Conservation (phyloP, 2,797 vertebrate genomes). For the Sparidentex hasta region DNA sequence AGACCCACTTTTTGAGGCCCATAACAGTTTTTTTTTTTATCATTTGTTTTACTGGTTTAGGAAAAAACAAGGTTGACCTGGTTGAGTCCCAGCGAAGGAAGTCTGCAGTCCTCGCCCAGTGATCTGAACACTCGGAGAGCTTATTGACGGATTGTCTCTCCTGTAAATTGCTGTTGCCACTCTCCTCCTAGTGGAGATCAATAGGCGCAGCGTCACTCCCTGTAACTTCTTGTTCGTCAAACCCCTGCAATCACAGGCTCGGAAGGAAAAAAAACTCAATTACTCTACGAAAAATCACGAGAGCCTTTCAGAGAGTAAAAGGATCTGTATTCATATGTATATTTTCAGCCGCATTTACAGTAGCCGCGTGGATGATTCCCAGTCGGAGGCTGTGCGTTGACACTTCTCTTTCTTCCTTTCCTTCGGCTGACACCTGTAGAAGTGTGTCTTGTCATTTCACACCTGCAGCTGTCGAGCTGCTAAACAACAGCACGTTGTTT, state of each 20-base stretch:
- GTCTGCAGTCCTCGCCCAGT: background rate
- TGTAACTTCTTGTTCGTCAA: constrained; percentile 17
- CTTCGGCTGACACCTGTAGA: background rate
- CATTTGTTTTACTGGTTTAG: no score
- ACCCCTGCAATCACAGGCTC: constrained; percentile 23
- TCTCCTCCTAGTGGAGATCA: constrained; percentile 13
- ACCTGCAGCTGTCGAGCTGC: background rate
- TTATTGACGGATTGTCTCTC: constrained; percentile 26
- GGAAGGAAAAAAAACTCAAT: background rate
- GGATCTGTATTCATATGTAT: background rate
- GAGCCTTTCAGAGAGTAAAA: background rate
- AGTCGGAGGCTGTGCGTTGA: background rate
- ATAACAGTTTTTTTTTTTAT: no score
- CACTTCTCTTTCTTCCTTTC: constrained; percentile 4
- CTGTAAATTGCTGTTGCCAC: constrained; percentile 27
- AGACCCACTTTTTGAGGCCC: no score
- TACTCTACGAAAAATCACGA: background rate
- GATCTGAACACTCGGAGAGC: constrained; percentile 24
- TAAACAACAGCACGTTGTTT: background rate
- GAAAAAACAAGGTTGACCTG: no score
- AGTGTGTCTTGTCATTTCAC: background rate
- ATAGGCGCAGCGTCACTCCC: background rate
- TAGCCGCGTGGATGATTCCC: background rate
- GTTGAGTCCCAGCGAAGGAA: background rate
- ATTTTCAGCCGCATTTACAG: background rate